phyloP scores from a whole-genome alignment of 2,113 vertebrate species.

The Atlantisia rogersi region DNA sequence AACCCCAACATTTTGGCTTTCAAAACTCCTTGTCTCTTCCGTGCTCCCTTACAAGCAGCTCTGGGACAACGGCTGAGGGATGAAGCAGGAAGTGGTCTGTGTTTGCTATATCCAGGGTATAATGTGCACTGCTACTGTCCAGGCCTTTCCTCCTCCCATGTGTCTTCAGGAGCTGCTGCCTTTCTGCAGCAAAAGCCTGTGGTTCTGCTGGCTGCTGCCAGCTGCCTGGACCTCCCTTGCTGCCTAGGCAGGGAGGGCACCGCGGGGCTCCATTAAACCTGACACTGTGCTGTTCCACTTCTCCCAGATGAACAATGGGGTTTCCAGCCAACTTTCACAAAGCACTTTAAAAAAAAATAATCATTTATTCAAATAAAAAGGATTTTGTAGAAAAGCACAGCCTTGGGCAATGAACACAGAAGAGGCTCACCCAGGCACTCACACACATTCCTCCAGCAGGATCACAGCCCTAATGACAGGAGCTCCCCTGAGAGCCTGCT shows the following conservation, averaged over 20 bases:
- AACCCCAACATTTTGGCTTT: background rate
- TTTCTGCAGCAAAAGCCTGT: background rate
- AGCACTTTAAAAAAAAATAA: background rate
- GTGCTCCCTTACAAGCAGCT: background rate
- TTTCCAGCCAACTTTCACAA: background rate
- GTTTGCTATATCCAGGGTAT: background rate
- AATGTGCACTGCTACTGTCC: background rate
- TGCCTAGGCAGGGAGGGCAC: background rate
- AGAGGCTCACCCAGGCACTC: background rate
- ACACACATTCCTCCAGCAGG: background rate
- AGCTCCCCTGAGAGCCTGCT: background rate
- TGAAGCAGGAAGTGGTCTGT: background rate
- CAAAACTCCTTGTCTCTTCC: background rate
- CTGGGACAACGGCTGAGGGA: background rate
- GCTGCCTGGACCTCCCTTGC: too few relatives aligned
- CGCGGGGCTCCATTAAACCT: background rate
- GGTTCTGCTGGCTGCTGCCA: background rate
- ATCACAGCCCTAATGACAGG: background rate
- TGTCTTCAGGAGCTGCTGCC: background rate
- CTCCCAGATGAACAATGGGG: background rate
- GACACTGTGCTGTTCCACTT: background rate
- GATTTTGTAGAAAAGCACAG: background rate
- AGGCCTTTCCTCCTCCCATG: background rate
- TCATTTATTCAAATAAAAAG: background rate
- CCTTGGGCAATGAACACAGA: background rate